phyloP scores from a whole-genome alignment of 2,113 vertebrate genomes.

The Onychostoma macrolepis region DNA sequence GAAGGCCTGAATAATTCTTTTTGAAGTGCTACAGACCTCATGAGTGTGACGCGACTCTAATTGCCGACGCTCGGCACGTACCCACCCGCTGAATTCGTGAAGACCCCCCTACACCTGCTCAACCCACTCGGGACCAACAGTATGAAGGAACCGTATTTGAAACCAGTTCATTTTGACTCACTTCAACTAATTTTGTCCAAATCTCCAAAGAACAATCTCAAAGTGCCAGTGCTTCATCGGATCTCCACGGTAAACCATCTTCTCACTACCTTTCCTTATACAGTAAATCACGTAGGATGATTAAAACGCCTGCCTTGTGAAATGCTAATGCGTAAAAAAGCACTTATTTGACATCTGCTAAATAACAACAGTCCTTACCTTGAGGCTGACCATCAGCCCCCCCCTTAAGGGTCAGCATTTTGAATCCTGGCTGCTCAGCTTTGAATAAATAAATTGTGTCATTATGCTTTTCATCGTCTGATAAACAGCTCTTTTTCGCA shows the following conservation, averaged over 20 bases:
- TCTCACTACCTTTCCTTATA: background rate
- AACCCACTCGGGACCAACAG: conserved; percentile 12
- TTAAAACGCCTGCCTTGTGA: background rate
- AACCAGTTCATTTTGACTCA: conserved; percentile 19
- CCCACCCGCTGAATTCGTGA: conserved; percentile 15
- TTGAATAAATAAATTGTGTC: conserved; percentile 70
- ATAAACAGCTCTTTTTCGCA: conserved; percentile 68
- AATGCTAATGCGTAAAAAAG: conserved; percentile 18
- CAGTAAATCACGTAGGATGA: background rate
- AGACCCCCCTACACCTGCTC: conserved; percentile 49
- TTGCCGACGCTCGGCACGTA: conserved; percentile 57
- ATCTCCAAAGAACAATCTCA: background rate
- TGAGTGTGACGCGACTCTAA: conserved; percentile 60
- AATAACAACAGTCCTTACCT: conserved; percentile 35
- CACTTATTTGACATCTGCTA: conserved; percentile 20
- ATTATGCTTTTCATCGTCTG: conserved; percentile 70
- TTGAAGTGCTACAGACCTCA: conserved; percentile 67
- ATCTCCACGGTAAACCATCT: background rate
- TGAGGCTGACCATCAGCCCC: conserved; percentile 20
- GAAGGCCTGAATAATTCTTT: conserved; percentile 71
- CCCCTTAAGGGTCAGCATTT: conserved; percentile 43
- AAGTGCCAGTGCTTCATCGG: background rate
- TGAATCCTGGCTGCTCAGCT: conserved; percentile 57
- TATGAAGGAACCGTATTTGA: background rate
- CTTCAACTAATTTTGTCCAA: background rate